Conservation (phyloP, 2,113 vertebrate genomes). For the Dendropsophus ebraccatus region DNA sequence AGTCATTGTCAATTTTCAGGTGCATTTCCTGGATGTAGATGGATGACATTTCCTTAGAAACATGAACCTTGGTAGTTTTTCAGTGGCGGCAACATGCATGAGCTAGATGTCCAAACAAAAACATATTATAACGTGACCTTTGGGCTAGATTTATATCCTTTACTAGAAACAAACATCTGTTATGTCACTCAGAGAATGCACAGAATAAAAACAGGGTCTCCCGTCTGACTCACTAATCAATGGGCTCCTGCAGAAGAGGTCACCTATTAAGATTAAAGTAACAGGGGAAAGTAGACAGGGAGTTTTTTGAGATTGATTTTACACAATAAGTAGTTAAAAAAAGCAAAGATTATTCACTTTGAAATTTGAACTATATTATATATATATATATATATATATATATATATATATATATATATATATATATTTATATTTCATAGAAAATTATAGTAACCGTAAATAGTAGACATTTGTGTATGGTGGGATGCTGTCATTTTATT, state of each 20-base stretch:
- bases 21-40: conserved; percentile 47
- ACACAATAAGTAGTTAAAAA: too few relatives aligned
- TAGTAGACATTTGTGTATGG: too few relatives aligned
- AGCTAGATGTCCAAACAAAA: conserved; percentile 35
- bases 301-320: background rate
- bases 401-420: too few relatives aligned
- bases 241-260: conserved; percentile 5
- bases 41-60: conserved; percentile 40
- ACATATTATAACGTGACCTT: conserved; percentile 29
- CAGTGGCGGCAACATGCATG: conserved; percentile 25
- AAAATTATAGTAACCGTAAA: too few relatives aligned
- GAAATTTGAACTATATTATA: background rate
- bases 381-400: too few relatives aligned
- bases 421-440: too few relatives aligned
- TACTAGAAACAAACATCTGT: conserved; percentile 25
- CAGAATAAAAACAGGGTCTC: conserved; percentile 17
- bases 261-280: background rate
- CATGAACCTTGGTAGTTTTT: conserved; percentile 26
- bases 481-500: too few relatives aligned
- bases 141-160: conserved; percentile 35
- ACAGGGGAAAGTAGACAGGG: background rate
- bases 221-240: conserved; percentile 26
- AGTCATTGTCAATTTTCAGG: conserved; percentile 12
- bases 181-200: conserved; percentile 5
- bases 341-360: background rate